phyloP scores from a whole-genome alignment of 35 echinoderm and acorn worm species.

The Nesometra sesokonis region DNA sequence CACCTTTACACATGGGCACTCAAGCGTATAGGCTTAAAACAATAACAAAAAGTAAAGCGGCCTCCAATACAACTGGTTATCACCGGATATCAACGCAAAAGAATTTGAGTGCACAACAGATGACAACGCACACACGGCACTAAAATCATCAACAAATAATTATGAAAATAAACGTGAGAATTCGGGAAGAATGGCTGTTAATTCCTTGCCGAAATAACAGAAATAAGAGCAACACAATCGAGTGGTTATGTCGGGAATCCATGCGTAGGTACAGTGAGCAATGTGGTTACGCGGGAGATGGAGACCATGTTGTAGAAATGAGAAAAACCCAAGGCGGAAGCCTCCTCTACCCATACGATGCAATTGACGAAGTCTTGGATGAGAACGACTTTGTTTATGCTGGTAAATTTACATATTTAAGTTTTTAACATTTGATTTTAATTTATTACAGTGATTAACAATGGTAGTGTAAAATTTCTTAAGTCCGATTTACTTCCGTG shows the following conservation, averaged over 20 bases:
- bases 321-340: conserved; percentile 65
- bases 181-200: conserved; percentile 77
- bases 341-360: conserved; percentile 67
- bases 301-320: conserved; percentile 48
- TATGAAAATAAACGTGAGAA: conserved; percentile 75
- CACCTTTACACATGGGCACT: not conserved
- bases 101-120: too few relatives aligned
- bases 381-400: conserved; percentile 75
- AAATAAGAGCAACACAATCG: conserved; percentile 12
- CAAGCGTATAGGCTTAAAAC: not conserved
- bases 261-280: conserved; percentile 35
- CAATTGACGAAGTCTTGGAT: conserved; percentile 60
- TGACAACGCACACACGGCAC: too few relatives aligned
- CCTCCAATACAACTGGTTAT: not conserved
- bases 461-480: too few relatives aligned
- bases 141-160: not conserved
- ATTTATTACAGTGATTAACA: too few relatives aligned
- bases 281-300: conserved; percentile 18
- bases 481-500: not conserved
- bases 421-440: too few relatives aligned
- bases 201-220: conserved; percentile 49
- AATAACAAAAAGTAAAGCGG: too few relatives aligned
- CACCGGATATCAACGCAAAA: not conserved
- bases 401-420: too few relatives aligned
- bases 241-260: conserved; percentile 57